Base-by-base conservation (phyloP, 2,888 invertebrate species). In the Catocala sponsa region DNA sequence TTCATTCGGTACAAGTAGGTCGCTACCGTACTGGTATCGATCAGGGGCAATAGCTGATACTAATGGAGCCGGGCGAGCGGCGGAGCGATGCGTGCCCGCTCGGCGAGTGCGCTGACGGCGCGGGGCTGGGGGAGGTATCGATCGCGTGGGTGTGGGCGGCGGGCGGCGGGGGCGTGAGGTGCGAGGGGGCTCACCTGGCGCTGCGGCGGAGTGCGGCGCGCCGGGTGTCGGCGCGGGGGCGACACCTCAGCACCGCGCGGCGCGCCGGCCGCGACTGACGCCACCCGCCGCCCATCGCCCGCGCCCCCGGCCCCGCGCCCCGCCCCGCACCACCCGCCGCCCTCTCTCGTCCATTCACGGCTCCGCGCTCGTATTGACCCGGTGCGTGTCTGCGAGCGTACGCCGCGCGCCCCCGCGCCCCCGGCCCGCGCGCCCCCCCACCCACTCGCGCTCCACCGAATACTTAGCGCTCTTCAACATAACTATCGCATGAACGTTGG, bases 211-310 rank as follows among this genome's bases (percentile, higher is more conserved):
- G 57, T 60, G 74, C 60, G 61, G 49, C 32, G 52, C 46, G 61
- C 66, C 73, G 70, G 64, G 70, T 69, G 74, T 62, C 72, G 76
- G 81, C 78, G 78, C 79, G 78, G 76, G 82, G 81, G 83, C 76
- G 81, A 80, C 80, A 84, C 82, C 84, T 81, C 87, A 85, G 84
- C 85, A 80, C 83, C 79, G 82, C 79, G 86, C 87, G 87, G 88
- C 88, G 85, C 85, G 85, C 87, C 86, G 84, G 81, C 82, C 84
- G 83, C 85, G 86, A 88, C 90, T 88, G 89, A 85, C 87, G 91
- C 88, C 90, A 85, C 84, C 84, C 86, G 83, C 68, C 77, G 75
- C 86, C 87, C 85, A 82, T 85, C 83, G 79, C 78, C 83, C 81
- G 50, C 83, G 86, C 81, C 81, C 79, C 72, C 79, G 81, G 76